These are phyloP conservation scores for Netta rufina DNA, from an alignment of 2,797 vertebrate genomes.

Conservation along the genomic window DNA sequence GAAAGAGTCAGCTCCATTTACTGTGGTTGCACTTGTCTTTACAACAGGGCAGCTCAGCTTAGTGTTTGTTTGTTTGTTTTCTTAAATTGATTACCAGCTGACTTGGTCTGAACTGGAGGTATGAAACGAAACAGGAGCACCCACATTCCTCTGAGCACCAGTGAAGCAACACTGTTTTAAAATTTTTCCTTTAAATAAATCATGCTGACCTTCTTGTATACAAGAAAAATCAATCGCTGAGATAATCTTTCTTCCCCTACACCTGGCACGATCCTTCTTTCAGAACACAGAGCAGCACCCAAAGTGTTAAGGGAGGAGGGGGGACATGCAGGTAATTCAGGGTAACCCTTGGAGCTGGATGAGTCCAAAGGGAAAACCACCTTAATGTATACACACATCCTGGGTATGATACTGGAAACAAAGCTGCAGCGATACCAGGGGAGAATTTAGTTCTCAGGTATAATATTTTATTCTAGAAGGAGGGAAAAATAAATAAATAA, in stretches of 20 bases:
- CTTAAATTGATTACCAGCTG: background rate
- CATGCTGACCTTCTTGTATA: background rate
- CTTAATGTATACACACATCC: accelerated
- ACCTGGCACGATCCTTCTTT: background rate
- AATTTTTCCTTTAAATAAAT: background rate
- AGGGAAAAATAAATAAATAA: background rate
- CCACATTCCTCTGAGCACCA: background rate
- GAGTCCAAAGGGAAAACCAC: background rate
- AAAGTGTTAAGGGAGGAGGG: background rate
- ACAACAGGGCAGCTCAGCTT: background rate
- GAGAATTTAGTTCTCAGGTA: background rate
- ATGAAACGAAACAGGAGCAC: background rate
- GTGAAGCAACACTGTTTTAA: background rate
- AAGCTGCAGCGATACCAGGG: background rate
- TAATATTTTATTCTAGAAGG: background rate
- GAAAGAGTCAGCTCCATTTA: background rate
- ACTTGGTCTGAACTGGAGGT: background rate
- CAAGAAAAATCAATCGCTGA: accelerated
- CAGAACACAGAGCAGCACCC: background rate
- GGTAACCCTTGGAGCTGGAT: background rate
- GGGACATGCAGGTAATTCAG: accelerated
- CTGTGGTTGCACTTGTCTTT: background rate
- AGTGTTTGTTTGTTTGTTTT: background rate
- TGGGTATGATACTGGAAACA: background rate
- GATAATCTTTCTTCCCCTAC: background rate